Evolutionary conservation across 2,113 vertebrate genomes (phyloP).

Genomic region (Barbus barbus): DNA sequence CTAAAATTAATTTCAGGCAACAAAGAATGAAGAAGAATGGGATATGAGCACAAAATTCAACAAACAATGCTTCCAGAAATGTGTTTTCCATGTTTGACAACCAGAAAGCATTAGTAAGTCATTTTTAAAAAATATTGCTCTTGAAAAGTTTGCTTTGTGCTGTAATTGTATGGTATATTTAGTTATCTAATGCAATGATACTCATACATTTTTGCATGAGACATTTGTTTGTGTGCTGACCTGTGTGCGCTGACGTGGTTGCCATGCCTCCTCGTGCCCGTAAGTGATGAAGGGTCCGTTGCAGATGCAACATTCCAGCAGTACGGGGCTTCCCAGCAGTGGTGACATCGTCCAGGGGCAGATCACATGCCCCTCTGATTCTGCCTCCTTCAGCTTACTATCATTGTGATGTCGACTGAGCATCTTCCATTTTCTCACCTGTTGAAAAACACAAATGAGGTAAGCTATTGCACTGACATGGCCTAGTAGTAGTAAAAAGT

Average conservation of each 20-base stretch:
- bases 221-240: slow-evolving; percentile 48
- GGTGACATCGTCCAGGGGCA: slow-evolving; percentile 65
- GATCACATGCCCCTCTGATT: slow-evolving; percentile 61
- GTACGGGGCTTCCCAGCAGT: slow-evolving; percentile 68
- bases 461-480: background rate
- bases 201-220: background rate
- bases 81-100: background rate
- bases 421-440: slow-evolving; percentile 81
- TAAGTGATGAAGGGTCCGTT: slow-evolving; percentile 77
- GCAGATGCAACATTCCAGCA: slow-evolving; percentile 79
- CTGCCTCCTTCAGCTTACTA: slow-evolving; percentile 68
- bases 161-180: background rate
- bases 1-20: background rate
- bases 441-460: slow-evolving; percentile 16
- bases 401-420: slow-evolving; percentile 70
- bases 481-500: too few relatives aligned
- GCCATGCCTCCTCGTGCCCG: slow-evolving; percentile 74
- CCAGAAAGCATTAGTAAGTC: too few relatives aligned
- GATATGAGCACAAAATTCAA: background rate
- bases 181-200: slow-evolving; percentile 5
- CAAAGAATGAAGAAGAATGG: background rate
- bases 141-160: too few relatives aligned
- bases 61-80: background rate
- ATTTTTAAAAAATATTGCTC: too few relatives aligned
- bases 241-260: slow-evolving; percentile 78